phyloP scores from a whole-genome alignment of 2,113 vertebrate genomes.

The Dendrocopos noguchii region DNA sequence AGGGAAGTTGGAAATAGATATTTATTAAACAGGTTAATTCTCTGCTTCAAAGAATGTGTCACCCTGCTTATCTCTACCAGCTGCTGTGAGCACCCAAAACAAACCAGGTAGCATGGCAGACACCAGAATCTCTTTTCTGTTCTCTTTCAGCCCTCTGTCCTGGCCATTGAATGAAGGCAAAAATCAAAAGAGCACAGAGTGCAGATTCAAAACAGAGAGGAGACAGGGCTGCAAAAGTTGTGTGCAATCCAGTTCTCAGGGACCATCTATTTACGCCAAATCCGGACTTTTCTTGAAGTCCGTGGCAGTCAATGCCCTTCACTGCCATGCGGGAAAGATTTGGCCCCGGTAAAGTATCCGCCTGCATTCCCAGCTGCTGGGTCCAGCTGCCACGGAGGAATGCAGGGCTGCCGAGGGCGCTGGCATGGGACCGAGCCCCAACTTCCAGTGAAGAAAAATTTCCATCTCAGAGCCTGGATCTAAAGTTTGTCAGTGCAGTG shows the following conservation, averaged over 20 bases:
- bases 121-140: neutral
- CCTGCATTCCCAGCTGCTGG: slow-evolving; percentile 57
- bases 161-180: neutral
- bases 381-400: slow-evolving; percentile 24
- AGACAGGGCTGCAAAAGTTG: neutral
- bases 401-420: neutral
- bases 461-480: neutral
- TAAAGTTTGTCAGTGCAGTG: accelerated
- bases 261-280: neutral
- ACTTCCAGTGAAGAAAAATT: neutral
- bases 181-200: neutral
- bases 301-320: neutral
- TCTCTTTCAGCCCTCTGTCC: neutral
- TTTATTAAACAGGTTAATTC: neutral
- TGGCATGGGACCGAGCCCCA: neutral
- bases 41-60: neutral
- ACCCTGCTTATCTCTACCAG: neutral
- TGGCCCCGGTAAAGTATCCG: neutral
- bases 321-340: neutral
- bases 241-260: neutral
- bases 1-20: neutral
- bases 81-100: neutral
- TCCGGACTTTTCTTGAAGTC: neutral
- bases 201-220: neutral
- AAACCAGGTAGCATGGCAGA: neutral